Evolutionary conservation across 2,797 vertebrate genomes (phyloP), one percentile per base, ranked within the genome.

Genomic region (Siniperca undulata): DNA sequence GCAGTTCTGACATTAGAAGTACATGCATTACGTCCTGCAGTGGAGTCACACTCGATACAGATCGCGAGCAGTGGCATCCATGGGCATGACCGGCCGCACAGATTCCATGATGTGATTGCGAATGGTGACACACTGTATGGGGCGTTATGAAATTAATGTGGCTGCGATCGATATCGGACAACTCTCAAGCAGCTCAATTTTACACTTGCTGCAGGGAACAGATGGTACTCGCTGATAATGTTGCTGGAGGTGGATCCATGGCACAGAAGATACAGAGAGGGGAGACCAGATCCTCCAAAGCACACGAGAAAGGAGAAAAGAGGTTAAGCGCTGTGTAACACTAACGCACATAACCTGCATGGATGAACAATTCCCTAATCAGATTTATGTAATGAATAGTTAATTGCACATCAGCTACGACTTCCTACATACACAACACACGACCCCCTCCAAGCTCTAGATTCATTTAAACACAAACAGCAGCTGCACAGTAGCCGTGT

Each of bases 101-200:
- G 87, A 90, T 93, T 83, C 79, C 78, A 70, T 38, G 86, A 77
- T 83, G 89, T 40, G 88, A 91, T 93, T 89, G 73, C 81, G 55
- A 92, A 78, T 56, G 75, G 85, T 82, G 88, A 88, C 89, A 83
- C 58, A 38, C 78, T 52, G 78, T 86, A 86, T 86, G 84, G 87
- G 86, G 82, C 73, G 76, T 90, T 92, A 84, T 90, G 84, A 92
- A 95, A 94, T 92, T 87, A 94, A 94, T 90, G 91, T 89, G 85
- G 78, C 92, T 78, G 73, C 83, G 87, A 94, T 94, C 91, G 38
- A 94, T 94, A 94, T 90, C 90, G 75, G 89, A 90, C 78, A 74
- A 93, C 89, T 92, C 90, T 93, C 87, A 89, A 91, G 92, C 86
- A 85, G 93, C 92, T 95, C 93, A 92, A 95, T 95, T 94, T 93